Base-by-base conservation (phyloP, 2,113 vertebrate species). In the Bos taurus region DNA sequence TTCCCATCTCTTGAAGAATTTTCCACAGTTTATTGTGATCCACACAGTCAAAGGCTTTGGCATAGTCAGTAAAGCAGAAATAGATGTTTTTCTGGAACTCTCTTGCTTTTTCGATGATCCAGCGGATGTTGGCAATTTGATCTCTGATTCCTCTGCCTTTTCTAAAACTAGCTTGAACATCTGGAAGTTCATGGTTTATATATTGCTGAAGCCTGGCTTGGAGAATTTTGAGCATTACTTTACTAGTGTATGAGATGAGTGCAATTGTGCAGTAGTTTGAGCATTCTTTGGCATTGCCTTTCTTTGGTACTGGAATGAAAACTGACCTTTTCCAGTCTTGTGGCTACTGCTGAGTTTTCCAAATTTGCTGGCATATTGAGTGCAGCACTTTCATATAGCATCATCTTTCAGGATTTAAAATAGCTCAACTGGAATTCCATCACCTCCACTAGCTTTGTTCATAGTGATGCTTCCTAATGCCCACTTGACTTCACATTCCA, bases 1-100 rank as follows among this genome's bases (percentile, higher is more conserved):
- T 26, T 26, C 10, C 23, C 23, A 59, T 59, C 57, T 26, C 57
- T 59, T 59, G 0, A 0, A 59, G 25, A 59, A 26, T 59, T 59
- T 26, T 26, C 57, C 57, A 26, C 10, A 59, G 2, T 59, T 59
- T 2, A 26, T 59, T 26, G 57, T 59, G 25, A 59, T 59, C 2
- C 57, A 59, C 57, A 59, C 23, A 57, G 56, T 25, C 56, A 56
- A 56, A 56, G 56, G 28, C 12, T 62, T 62, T 30, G 60, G 14
- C 60, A 16, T 33, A 16, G 1, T 64, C 60, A 64, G 4, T 33
- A 64, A 64, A 64, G 30, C 60, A 64, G 30, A 64, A 64, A 16
- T 64, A 64, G 60, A 33, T 17, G 30, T 33, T 16, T 64, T 64
- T 17, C 60, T 4, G 3, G 30, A 64, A 64, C 60, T 17, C 60